Evolutionary conservation across 2,113 vertebrate species (phyloP).

Genomic region (Taurulus bubalis): DNA sequence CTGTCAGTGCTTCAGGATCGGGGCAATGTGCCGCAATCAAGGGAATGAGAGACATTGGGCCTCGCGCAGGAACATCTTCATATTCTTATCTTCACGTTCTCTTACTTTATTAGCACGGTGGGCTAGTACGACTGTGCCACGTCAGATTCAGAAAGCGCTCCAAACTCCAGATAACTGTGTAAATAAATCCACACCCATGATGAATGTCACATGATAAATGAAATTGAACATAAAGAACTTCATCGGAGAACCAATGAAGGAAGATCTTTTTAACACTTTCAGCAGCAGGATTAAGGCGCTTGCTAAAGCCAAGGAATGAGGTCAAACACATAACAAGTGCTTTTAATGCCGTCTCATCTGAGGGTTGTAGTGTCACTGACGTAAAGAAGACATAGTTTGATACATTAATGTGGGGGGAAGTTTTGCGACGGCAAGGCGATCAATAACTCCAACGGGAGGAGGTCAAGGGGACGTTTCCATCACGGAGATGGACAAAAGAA

Average conservation of each 20-base stretch:
- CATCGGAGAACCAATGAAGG: not conserved
- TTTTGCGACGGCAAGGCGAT: not conserved
- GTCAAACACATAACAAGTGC: not conserved
- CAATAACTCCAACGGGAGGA: not conserved
- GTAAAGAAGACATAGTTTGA: not conserved
- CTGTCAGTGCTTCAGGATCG: slow-evolving; percentile 27
- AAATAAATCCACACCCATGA: not conserved
- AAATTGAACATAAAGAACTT: not conserved
- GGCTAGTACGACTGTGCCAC: not conserved
- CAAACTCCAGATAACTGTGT: not conserved
- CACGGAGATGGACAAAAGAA: not conserved
- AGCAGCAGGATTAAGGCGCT: not conserved
- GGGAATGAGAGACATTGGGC: slow-evolving; percentile 16
- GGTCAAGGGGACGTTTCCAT: not conserved
- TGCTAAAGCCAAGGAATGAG: not conserved
- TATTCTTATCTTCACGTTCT: not conserved
- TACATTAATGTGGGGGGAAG: not conserved
- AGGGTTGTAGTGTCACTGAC: not conserved
- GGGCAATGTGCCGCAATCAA: slow-evolving; percentile 24
- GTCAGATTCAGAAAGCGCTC: not conserved
- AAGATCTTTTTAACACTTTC: not conserved
- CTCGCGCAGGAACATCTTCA: not conserved
- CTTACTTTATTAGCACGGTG: not conserved
- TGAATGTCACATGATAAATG: not conserved
- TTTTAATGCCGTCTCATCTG: not conserved